Conservation (phyloP, 1,140 invertebrate species). For the Temnothorax longispinosus region DNA sequence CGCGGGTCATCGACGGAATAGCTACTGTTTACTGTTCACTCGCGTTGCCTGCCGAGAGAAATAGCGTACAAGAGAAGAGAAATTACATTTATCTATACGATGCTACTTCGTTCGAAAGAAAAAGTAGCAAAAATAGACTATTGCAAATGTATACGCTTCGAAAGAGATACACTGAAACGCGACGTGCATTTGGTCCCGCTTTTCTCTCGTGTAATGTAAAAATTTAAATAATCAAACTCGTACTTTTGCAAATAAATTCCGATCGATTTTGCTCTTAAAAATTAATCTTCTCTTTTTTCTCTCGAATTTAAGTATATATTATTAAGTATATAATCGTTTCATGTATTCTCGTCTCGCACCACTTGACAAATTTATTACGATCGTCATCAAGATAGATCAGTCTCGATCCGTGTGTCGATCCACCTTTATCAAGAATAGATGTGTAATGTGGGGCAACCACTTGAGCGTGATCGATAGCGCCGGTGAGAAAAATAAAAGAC, state of each 20-base stretch:
- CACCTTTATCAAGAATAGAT: constrained; percentile 43
- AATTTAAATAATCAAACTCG: neutral
- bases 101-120: neutral
- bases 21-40: constrained; percentile 32
- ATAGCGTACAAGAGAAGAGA: neutral
- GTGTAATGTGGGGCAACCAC: constrained; percentile 41
- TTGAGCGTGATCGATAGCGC: constrained; percentile 44
- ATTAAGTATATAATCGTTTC: neutral
- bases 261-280: neutral
- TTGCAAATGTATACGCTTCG: neutral
- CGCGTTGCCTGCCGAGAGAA: constrained; percentile 9
- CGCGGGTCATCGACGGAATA: constrained; percentile 29
- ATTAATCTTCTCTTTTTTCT: neutral
- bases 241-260: neutral
- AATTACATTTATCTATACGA: constrained; percentile 2
- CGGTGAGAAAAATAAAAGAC: constrained; percentile 45
- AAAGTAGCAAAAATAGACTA: neutral
- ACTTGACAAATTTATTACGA: constrained; percentile 26
- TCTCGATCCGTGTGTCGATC: constrained; percentile 31
- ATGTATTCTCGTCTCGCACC: neutral
- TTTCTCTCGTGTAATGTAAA: neutral
- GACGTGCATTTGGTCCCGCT: too few species aligned
- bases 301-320: neutral
- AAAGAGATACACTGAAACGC: neutral
- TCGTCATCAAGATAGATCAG: constrained; percentile 23